Conservation (phyloP, 2,797 vertebrate species). For the Huso huso region DNA sequence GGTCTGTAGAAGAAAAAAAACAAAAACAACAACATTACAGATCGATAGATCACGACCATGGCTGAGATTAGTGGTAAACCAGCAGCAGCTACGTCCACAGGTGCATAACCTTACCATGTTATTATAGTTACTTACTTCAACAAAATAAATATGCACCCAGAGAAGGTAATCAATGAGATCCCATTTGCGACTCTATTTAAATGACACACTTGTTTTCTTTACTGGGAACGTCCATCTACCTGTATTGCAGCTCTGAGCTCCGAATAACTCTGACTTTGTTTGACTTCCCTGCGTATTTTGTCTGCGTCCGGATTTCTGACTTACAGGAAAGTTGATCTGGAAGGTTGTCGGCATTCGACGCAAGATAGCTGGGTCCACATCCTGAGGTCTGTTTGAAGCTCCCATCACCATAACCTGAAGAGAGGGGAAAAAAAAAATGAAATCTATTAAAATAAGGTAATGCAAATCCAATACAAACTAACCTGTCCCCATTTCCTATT, state of each 20-base stretch:
- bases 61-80: constrained; percentile 1
- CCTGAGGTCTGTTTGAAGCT: constrained; percentile 69
- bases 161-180: too few relatives aligned
- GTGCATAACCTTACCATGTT: too few relatives aligned
- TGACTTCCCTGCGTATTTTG: too few relatives aligned
- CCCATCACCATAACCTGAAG: constrained; percentile 71
- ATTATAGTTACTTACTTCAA: too few relatives aligned
- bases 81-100: neutral
- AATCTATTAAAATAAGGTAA: neutral
- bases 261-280: neutral
- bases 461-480: neutral
- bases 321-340: constrained; percentile 61
- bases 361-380: constrained; percentile 65
- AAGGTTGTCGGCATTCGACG: constrained; percentile 66
- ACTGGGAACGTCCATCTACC: too few relatives aligned
- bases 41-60: neutral
- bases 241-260: neutral
- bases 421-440: neutral
- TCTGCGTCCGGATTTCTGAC: constrained; percentile 1
- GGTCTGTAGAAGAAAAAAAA: constrained; percentile 43
- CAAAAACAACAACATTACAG: neutral
- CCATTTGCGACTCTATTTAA: too few relatives aligned
- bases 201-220: neutral
- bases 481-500: neutral
- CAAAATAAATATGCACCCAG: too few relatives aligned